These are phyloP conservation scores for Nothobranchius kuhntae DNA, from an alignment of 2,113 vertebrate species.

Conservation along the genomic window DNA sequence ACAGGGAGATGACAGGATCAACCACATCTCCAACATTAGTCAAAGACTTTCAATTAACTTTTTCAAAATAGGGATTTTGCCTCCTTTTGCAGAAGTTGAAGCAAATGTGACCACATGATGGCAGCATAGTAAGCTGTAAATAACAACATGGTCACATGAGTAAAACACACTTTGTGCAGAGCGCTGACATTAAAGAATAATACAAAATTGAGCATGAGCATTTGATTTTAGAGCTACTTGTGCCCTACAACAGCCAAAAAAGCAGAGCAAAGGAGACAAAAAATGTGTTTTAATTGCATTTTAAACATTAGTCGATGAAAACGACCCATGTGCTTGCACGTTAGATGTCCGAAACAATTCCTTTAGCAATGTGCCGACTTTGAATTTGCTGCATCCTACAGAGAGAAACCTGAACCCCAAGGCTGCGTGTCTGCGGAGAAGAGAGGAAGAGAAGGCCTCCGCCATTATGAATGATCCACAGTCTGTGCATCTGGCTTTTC, in stretches of 20 bases:
- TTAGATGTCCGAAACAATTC: background rate
- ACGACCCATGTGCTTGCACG: background rate
- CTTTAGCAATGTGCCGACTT: background rate
- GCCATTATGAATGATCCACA: slow-evolving; percentile 89
- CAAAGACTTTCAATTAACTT: background rate
- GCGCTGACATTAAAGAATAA: background rate
- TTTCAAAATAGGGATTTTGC: background rate
- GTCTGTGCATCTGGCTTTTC: slow-evolving; percentile 87
- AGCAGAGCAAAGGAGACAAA: too few species aligned
- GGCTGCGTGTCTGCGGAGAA: slow-evolving; percentile 96
- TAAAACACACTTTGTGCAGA: background rate
- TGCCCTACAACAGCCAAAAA: background rate
- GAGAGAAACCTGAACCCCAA: slow-evolving; percentile 98
- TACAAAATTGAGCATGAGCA: background rate
- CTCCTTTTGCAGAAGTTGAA: background rate
- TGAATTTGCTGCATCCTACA: slow-evolving; percentile 62
- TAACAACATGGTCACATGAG: too few species aligned
- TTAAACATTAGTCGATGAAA: too few species aligned
- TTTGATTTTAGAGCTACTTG: background rate
- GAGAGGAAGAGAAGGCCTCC: slow-evolving; percentile 96
- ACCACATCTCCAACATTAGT: background rate
- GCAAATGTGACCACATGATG: slow-evolving; percentile 2
- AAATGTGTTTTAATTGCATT: too few species aligned
- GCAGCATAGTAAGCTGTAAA: slow-evolving; percentile 7
- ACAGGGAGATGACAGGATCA: background rate